Percentiles rank a stretch among this genome's conserved stretches.
Conservation (phyloP, 2,113 vertebrate species). For the Tichodroma muraria region DNA sequence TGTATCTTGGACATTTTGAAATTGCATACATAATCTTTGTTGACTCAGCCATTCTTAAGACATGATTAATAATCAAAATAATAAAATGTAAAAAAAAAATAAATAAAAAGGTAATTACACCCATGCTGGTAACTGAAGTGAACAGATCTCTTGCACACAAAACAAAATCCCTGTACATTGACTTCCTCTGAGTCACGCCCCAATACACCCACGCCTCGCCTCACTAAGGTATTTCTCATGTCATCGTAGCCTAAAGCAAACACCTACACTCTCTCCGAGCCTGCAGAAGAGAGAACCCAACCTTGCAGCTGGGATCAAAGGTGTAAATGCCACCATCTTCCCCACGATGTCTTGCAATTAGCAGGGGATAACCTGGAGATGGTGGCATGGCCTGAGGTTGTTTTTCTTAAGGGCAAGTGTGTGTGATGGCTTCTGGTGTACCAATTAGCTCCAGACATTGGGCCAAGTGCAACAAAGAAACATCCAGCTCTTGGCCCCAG, state of each 20-base stretch:
- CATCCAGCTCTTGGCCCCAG: neutral
- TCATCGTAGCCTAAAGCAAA: slow-evolving; percentile 69
- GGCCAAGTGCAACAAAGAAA: neutral
- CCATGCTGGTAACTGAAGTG: slow-evolving; percentile 69
- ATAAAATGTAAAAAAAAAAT: slow-evolving; percentile 38
- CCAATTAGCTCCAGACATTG: neutral
- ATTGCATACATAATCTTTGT: slow-evolving; percentile 42
- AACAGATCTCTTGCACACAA: slow-evolving; percentile 64
- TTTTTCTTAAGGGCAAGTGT: neutral
- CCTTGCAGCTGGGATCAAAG: slow-evolving; percentile 16
- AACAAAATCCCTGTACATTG: slow-evolving; percentile 63
- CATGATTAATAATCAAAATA: slow-evolving; percentile 70
- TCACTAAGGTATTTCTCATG: slow-evolving; percentile 73
- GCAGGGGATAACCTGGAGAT: neutral
- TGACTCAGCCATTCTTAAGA: slow-evolving; percentile 59
- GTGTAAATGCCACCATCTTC: slow-evolving; percentile 11
- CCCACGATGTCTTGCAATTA: slow-evolving; percentile 51
- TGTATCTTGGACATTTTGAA: slow-evolving; percentile 29
- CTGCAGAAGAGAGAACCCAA: slow-evolving; percentile 11
- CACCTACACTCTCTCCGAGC: slow-evolving; percentile 45
- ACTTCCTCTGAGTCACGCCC: slow-evolving; percentile 73
- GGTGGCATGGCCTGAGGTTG: neutral
- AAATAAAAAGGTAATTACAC: slow-evolving; percentile 51
- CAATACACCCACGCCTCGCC: slow-evolving; percentile 72
- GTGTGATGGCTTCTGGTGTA: neutral